A percentile compares a stretch with the other conserved stretches of the same genome.
These are phyloP conservation scores for Galaxea fascicularis DNA, from an alignment of 92 coral and sea anemone species.

Conservation along the genomic window DNA sequence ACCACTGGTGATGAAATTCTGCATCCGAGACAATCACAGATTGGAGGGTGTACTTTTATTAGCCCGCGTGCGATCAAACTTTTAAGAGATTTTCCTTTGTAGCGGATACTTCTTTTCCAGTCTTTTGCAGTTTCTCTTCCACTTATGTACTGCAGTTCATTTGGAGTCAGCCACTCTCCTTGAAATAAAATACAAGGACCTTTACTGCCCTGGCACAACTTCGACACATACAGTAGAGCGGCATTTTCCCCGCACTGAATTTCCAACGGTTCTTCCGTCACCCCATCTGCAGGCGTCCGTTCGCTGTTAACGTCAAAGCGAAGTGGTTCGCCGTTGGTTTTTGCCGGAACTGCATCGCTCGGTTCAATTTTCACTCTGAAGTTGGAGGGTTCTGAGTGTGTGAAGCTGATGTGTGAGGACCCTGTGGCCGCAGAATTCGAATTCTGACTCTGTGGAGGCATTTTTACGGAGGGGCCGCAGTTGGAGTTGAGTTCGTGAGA, in stretches of 20 bases:
- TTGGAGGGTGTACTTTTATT: slow-evolving; percentile 97
- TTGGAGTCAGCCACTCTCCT: slow-evolving; percentile 98
- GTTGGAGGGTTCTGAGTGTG: slow-evolving; percentile 23
- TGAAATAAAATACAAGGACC: slow-evolving; percentile 96
- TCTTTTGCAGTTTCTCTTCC: slow-evolving; percentile 99
- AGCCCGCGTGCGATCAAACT: slow-evolving; percentile 96
- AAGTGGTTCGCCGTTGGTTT: slow-evolving; percentile 58
- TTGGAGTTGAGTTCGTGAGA: slow-evolving; percentile 43
- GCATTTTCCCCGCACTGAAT: slow-evolving; percentile 98
- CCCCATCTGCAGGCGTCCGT: slow-evolving; percentile 45
- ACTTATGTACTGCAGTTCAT: slow-evolving; percentile 97
- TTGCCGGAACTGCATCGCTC: slow-evolving; percentile 46
- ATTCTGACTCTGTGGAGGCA: slow-evolving; percentile 34
- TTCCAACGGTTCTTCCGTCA: slow-evolving; percentile 93
- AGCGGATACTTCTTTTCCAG: slow-evolving; percentile 98
- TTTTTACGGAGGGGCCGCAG: slow-evolving; percentile 25
- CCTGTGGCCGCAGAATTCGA: slow-evolving; percentile 14
- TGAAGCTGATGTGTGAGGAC: slow-evolving; percentile 6
- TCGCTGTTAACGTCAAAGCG: slow-evolving; percentile 58
- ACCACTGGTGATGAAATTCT: slow-evolving; percentile 99
- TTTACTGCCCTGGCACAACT: slow-evolving; percentile 98
- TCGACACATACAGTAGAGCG: slow-evolving; percentile 92
- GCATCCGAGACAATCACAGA: slow-evolving; percentile 98
- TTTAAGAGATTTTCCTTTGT: slow-evolving; percentile 95
- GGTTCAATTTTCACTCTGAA: slow-evolving; percentile 59